Evolutionary conservation across 53 echinoderm and acorn worm species (phyloP), one percentile per base, ranked within the genome.

Genomic region (Holothuria scabra): DNA sequence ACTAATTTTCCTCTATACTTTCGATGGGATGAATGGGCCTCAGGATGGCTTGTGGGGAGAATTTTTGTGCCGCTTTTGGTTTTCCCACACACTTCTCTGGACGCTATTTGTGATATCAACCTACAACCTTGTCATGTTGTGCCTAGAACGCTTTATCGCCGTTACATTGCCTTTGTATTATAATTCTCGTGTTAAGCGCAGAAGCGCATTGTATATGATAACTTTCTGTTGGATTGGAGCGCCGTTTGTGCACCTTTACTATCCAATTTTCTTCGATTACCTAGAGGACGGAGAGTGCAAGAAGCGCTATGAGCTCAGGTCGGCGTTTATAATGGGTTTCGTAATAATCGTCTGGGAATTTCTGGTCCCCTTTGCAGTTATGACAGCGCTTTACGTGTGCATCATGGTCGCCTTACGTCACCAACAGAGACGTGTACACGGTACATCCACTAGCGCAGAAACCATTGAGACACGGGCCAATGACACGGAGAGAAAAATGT

Each of bases 281-380:
- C 87, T 74, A 29, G 62, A 84, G 8, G 12, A 56, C 30, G 90
- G 93, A 26, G 29, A 34, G 22, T 87, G 85, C 29, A 56, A 65
- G 68, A 67, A 80, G 18, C 89, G 58, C 21, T 57, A 29, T 22
- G 52, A 85, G 8, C 80, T 68, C 29, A 13, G 32, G 14, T 85
- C 79, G 12, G 89, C 85, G 1, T 46, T 66, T 19, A 52, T 90
- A 13, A 74, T 93, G 58, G 91, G 88, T 16, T 71, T 87, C 80
- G 9, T 89, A 35, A 65, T 93, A 19, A 83, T 91, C 60, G 74
- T 89, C 66, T 80, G 91, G 84, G 86, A 91, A 67, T 93, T 89
- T 65, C 79, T 91, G 25, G 63, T 93, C 55, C 90, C 90, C 9
- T 86, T 91, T 34, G 56, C 79, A 65, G 72, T 91, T 56, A 91